Conservation (phyloP, 2,888 invertebrate genomes). For the Agrilus biguttatus region DNA sequence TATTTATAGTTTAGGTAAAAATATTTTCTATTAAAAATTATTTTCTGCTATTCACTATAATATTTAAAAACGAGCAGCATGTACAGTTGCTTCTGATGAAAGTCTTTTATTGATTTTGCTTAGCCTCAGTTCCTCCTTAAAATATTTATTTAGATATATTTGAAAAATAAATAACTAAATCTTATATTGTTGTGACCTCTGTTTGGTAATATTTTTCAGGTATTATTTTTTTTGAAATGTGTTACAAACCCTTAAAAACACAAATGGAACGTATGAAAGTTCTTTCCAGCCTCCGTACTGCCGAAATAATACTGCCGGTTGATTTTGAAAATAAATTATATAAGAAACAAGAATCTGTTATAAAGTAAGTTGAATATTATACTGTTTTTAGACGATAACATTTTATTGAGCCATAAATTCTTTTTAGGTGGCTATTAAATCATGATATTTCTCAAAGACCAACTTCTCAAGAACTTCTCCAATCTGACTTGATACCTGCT, state of each 20-base stretch:
- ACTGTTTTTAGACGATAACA: neutral
- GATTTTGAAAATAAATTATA: slow-evolving; percentile 45
- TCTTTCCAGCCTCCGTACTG: slow-evolving; percentile 54
- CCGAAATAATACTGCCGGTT: slow-evolving; percentile 55
- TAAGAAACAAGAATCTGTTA: slow-evolving; percentile 43
- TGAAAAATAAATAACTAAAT: neutral
- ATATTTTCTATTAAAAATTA: no score
- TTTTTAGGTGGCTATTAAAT: slow-evolving; percentile 55
- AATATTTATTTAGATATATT: no score
- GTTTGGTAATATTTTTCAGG: slow-evolving; percentile 38
- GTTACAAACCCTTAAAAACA: slow-evolving; percentile 67
- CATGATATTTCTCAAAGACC: slow-evolving; percentile 77
- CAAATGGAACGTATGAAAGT: slow-evolving; percentile 81
- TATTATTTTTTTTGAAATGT: slow-evolving; percentile 93
- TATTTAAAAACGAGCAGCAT: no score
- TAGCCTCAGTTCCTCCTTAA: no score
- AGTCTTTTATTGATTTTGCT: no score
- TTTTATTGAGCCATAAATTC: neutral
- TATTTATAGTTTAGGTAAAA: slow-evolving; percentile 48
- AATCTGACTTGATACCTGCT: slow-evolving; percentile 72
- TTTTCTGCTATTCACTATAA: neutral
- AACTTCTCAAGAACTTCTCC: slow-evolving; percentile 68
- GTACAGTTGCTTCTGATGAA: no score
- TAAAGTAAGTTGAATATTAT: slow-evolving; percentile 35
- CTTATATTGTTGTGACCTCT: no score